Evolutionary conservation across 1,140 invertebrate genomes (phyloP).

Genomic region (Drosophila serrata): DNA sequence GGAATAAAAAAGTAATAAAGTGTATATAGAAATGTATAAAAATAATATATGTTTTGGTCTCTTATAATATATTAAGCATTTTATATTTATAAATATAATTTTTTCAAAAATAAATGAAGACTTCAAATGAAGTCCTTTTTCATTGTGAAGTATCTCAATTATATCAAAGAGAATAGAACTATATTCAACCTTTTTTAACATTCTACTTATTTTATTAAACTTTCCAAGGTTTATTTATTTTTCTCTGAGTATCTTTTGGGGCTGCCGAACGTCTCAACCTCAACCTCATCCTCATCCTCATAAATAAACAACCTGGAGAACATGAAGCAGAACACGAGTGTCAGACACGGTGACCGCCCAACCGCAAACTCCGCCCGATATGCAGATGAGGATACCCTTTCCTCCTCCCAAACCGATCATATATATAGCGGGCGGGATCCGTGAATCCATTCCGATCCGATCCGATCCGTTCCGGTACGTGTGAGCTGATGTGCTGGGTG

Average conservation of each 20-base stretch:
- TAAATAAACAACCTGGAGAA: conserved; percentile 77
- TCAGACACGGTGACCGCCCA: conserved; percentile 58
- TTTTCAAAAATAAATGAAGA: too few species aligned
- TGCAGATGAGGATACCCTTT: conserved; percentile 63
- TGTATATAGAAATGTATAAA: too few species aligned
- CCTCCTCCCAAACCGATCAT: conserved; percentile 42
- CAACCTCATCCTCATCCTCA: conserved; percentile 46
- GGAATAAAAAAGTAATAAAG: not conserved
- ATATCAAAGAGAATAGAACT: too few species aligned
- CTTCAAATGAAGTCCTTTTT: too few species aligned
- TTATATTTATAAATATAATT: too few species aligned
- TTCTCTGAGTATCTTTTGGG: conserved; percentile 4
- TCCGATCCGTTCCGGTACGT: conserved; percentile 74
- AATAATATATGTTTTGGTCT: too few species aligned
- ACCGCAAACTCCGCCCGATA: conserved; percentile 36
- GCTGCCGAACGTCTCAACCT: not conserved
- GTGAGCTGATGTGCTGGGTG: conserved; percentile 83
- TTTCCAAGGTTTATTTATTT: not conserved
- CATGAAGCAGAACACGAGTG: conserved; percentile 76
- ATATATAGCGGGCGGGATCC: conserved; percentile 47
- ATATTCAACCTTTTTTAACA: too few species aligned
- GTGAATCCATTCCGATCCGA: conserved; percentile 13
- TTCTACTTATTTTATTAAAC: too few species aligned
- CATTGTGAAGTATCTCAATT: too few species aligned
- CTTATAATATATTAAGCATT: too few species aligned